Base-by-base conservation (phyloP, 2,113 vertebrate species). In the Brienomyrus longianalis region DNA sequence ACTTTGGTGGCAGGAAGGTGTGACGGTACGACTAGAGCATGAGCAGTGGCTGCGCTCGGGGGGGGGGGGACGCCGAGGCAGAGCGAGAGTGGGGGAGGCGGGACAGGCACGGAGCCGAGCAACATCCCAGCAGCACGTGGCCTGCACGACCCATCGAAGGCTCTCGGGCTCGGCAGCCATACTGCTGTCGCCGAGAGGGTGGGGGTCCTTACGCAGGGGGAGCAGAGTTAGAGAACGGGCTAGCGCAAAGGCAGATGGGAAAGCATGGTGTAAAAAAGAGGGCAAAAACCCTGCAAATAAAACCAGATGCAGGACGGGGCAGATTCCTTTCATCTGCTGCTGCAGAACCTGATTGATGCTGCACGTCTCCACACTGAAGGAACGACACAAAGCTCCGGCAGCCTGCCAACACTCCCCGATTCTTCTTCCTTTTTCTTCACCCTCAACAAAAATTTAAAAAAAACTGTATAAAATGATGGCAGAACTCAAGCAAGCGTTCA, bases 311-410 rank as follows among this genome's bases (percentile, higher is more conserved):
- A 91, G 35, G 89, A 47, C 59, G 90, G 88, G 43, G 48, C 89
- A n/a, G 80, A 21, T 17, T 0, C 89, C 93, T 95, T 95, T 94
- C 94, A 95, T 94, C 88, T 39, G 52, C 1, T 51, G 54, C 47
- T 59, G 90, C 89, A 27, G 66, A 54, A 91, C 84, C 88, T 94
- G 94, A 95, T 90, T 80, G 93, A 94, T 92, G 94, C 90, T 87
- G 93, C 88, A 66, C 66, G 0, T 91, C 93, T 89, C 92, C 93
- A 93, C 85, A 66, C 91, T 93, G 56, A 83, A 56, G 89, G 89
- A 47, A 88, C 93, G 94, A 94, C 93, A 91, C 92, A 91, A 92
- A 11, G 91, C 90, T 86, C 90, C 90, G 13, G 92, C 92, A 93
- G 93, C 91, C 86, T 86, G 90, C 59, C 31, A 88, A 23, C 31